Evolutionary conservation across 2,113 vertebrate species (phyloP).

Genomic region (Platysteira castanea): DNA sequence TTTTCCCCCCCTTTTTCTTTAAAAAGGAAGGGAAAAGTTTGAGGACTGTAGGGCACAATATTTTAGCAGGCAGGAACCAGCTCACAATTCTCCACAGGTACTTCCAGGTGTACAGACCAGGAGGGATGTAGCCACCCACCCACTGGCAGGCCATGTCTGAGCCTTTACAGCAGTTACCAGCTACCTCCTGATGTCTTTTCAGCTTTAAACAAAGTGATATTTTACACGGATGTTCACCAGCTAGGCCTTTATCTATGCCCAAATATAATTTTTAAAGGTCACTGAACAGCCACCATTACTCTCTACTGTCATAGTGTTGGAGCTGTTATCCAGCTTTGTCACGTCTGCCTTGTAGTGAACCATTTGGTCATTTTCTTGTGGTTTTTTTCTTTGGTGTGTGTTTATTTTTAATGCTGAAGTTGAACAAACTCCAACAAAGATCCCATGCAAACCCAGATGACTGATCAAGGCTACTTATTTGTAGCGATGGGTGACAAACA

Average conservation of each 20-base stretch:
- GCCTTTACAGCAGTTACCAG: background rate
- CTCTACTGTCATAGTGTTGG: background rate
- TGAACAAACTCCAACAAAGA: background rate
- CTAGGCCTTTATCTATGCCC: background rate
- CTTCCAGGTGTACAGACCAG: background rate
- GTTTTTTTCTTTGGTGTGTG: background rate
- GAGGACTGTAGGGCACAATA: accelerated
- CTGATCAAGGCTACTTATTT: background rate
- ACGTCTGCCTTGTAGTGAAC: background rate
- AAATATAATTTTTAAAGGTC: background rate
- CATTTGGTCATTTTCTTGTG: background rate
- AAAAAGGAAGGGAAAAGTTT: accelerated
- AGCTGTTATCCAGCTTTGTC: background rate
- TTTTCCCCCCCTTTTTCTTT: background rate
- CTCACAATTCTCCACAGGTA: accelerated
- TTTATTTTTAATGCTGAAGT: background rate
- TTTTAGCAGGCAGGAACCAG: background rate
- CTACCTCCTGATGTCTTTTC: background rate
- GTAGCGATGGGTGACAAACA: background rate
- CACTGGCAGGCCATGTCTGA: background rate
- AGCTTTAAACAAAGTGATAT: background rate
- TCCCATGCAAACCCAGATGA: background rate
- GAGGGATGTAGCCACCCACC: accelerated
- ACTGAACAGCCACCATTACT: background rate
- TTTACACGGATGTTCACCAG: background rate